Evolutionary conservation across 1,140 invertebrate genomes (phyloP).

Genomic region (Latrodectus geometricus): DNA sequence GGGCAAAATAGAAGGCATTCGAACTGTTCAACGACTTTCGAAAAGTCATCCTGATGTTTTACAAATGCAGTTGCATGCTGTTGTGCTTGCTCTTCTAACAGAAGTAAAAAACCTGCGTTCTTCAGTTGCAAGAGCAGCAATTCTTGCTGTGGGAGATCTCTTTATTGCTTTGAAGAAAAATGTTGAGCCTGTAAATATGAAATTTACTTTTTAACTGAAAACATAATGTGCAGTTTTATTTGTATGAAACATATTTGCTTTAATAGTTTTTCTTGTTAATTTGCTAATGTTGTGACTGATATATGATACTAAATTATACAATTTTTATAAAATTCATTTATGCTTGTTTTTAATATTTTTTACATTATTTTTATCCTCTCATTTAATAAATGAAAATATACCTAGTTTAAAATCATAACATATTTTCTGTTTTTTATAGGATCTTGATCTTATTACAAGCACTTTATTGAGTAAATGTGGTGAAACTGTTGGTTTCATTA

Average conservation of each 20-base stretch:
- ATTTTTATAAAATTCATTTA: no score
- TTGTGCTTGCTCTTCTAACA: constrained; percentile 78
- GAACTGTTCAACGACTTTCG: constrained; percentile 79
- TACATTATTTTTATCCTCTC: no score
- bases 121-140: constrained; percentile 88
- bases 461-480: constrained; percentile 86
- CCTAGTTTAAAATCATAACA: no score
- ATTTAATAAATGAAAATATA: no score
- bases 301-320: no score
- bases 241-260: no score
- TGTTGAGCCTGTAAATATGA: constrained; percentile 79
- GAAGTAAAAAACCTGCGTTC: constrained; percentile 87
- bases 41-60: constrained; percentile 78
- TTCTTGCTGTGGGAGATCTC: constrained; percentile 81
- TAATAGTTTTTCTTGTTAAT: no score
- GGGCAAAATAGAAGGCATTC: constrained; percentile 81
- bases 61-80: constrained; percentile 73
- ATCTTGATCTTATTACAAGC: constrained; percentile 85
- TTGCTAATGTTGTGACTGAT: no score
- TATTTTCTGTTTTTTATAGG: constrained; percentile 71
- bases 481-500: constrained; percentile 91
- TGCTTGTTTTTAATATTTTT: no score
- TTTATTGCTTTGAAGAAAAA: constrained; percentile 77
- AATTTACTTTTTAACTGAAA: neutral
- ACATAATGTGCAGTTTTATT: no score